phyloP scores from a whole-genome alignment of 2,797 vertebrate species.

The Tangara arthus region DNA sequence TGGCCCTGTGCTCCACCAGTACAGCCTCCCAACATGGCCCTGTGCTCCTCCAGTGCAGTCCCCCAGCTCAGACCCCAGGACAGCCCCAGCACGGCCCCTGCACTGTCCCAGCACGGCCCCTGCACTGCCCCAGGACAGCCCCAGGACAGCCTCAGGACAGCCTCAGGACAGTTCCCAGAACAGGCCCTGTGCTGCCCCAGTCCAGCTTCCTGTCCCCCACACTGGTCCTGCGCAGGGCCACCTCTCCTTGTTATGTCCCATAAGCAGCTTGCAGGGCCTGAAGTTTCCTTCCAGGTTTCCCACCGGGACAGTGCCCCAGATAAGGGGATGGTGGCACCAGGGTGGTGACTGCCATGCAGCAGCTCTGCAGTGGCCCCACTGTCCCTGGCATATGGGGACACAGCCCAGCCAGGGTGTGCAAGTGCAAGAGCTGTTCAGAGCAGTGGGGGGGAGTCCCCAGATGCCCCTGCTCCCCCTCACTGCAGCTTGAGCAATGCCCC shows the following conservation, averaged over 20 bases:
- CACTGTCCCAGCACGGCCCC: too few species aligned
- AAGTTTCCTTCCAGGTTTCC: neutral
- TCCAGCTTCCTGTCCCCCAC: too few species aligned
- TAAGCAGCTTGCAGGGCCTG: neutral
- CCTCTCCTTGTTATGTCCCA: neutral
- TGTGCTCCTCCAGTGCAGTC: neutral
- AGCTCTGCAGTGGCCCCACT: neutral
- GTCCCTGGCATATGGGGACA: too few species aligned
- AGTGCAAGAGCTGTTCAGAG: neutral
- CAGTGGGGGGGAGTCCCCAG: neutral
- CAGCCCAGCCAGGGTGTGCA: neutral
- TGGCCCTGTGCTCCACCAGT: neutral
- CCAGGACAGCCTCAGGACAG: neutral
- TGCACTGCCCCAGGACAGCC: too few species aligned
- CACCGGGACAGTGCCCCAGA: neutral
- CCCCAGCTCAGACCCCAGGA: neutral
- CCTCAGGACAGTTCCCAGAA: neutral
- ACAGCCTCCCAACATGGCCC: neutral
- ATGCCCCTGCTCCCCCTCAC: accelerated
- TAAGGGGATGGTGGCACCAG: neutral
- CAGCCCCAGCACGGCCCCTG: too few species aligned
- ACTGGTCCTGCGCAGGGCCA: too few species aligned
- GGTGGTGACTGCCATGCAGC: accelerated
- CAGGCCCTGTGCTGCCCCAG: neutral
- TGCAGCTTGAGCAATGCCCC: accelerated